Percentiles rank a stretch among this genome's conserved stretches.
Conservation (phyloP, 2,797 vertebrate species). For the Margarornis squamiger region DNA sequence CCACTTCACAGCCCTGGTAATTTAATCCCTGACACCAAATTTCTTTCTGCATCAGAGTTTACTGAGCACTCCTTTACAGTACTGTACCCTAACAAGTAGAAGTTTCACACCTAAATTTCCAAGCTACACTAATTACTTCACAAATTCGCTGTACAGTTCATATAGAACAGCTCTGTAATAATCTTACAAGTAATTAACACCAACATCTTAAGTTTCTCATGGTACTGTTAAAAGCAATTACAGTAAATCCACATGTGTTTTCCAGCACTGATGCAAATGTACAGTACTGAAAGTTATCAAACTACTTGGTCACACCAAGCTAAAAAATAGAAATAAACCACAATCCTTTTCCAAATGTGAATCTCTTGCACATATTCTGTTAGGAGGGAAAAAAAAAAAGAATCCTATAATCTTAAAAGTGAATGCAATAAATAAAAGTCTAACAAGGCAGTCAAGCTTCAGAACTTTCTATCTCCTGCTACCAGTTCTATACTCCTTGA, state of each 20-base stretch:
- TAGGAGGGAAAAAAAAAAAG: neutral
- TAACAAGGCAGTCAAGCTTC: neutral
- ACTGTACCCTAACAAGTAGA: neutral
- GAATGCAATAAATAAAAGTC: neutral
- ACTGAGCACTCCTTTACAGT: neutral
- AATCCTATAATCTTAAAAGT: neutral
- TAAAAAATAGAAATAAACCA: rapidly evolving
- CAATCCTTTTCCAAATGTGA: neutral
- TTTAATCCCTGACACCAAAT: constrained; percentile 2
- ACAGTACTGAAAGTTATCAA: neutral
- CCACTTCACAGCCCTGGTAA: neutral
- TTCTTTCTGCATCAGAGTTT: neutral
- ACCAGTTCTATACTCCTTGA: neutral
- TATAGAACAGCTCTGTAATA: neutral
- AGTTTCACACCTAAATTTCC: neutral
- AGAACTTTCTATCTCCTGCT: neutral
- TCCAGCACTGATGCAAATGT: neutral
- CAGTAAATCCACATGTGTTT: neutral
- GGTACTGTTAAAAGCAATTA: neutral
- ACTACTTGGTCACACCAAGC: neutral
- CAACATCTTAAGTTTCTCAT: neutral
- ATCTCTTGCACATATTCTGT: neutral
- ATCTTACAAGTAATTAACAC: neutral
- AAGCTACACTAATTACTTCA: neutral
- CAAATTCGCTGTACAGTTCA: neutral